A percentile compares a stretch with the other conserved stretches of the same genome.
Evolutionary conservation across 2,888 invertebrate genomes (phyloP).

Genomic region (Uropetala carovei): DNA sequence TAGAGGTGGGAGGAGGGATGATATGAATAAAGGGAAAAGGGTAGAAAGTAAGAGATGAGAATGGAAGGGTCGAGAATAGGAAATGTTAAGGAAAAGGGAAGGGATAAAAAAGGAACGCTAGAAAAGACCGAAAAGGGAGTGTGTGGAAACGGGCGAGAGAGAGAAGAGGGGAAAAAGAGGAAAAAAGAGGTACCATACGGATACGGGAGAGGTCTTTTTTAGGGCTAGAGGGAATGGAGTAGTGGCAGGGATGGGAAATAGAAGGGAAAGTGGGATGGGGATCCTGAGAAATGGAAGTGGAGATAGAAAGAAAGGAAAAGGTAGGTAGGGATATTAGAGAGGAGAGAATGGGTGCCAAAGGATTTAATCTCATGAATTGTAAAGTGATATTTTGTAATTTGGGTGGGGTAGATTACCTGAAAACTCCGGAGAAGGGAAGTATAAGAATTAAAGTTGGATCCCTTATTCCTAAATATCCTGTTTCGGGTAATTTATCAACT

Average conservation of each 20-base stretch:
- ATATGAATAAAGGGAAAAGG: not conserved
- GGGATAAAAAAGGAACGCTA: not conserved
- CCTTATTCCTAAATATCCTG: conserved; percentile 16
- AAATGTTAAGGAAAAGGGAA: not conserved
- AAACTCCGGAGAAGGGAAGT: not conserved
- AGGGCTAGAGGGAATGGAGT: not conserved
- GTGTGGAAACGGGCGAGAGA: too few relatives aligned
- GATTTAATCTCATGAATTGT: conserved; percentile 62
- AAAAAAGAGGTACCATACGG: not conserved
- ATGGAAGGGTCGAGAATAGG: not conserved
- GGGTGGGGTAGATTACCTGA: conserved; percentile 25
- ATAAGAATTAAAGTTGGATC: conserved; percentile 23
- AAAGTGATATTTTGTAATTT: conserved; percentile 50
- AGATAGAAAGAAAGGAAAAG: conserved; percentile 36
- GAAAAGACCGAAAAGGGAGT: not conserved
- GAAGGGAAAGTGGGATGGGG: not conserved
- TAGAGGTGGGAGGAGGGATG: not conserved
- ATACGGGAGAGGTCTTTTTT: not conserved
- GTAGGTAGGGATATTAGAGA: conserved; percentile 16
- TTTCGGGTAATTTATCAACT: conserved; percentile 38
- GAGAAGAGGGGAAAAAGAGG: not conserved
- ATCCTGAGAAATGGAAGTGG: conserved; percentile 43
- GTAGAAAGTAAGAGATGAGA: not conserved
- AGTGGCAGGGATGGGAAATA: not conserved
- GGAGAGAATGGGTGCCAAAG: conserved; percentile 48